Base-by-base conservation (phyloP, 2,888 invertebrate species). In the Conchocele bisecta region DNA sequence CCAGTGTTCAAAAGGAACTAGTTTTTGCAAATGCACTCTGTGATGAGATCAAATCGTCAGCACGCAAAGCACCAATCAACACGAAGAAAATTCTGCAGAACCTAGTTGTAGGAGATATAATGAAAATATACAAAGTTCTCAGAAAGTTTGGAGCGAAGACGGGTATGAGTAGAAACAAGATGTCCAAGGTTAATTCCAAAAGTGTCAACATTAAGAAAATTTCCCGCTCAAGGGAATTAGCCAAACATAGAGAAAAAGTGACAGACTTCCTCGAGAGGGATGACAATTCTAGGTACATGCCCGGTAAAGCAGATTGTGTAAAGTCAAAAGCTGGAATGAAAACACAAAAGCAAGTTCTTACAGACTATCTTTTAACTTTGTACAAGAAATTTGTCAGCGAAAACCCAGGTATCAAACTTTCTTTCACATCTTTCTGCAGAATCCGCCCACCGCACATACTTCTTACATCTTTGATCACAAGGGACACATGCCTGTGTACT, bases 401-500 rank as follows among this genome's bases (percentile, higher is more conserved):
- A 48, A 48, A 48, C 28, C 24, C 48, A 9, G 7, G 6, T 9
- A 6, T 22, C 9, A 48, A 48, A 48, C 7, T 48, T 6, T 48
- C 48, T n/a, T 22, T 48, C 7, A 28, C 48, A 48, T 13, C 66
- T 17, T 66, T 66, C 42, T 50, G 50, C 22, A 31, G 67, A 26
- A 31, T 58, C 7, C 50, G 66, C 6, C 66, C 66, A 35, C 9
- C 11, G 17, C 6, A 59, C 35, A 53, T 51, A 31, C n/a, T 3
- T 13, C 41, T 51, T 17, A 58, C 57, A n/a, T 11, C 13, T 13
- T 29, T 48, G 7, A 57, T 57, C 20, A 57, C 65, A 15, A 66
- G 66, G 24, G 42, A 59, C 28, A 42, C 50, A 35, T 59, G 66
- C 48, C 31, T 53, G 24, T 60, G 59, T 20, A 22, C 26, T 6